A percentile compares a stretch with the other conserved stretches of the same genome.
These are phyloP conservation scores for Drosophila differens DNA, from an alignment of 2,888 invertebrate genomes.

Conservation along the genomic window DNA sequence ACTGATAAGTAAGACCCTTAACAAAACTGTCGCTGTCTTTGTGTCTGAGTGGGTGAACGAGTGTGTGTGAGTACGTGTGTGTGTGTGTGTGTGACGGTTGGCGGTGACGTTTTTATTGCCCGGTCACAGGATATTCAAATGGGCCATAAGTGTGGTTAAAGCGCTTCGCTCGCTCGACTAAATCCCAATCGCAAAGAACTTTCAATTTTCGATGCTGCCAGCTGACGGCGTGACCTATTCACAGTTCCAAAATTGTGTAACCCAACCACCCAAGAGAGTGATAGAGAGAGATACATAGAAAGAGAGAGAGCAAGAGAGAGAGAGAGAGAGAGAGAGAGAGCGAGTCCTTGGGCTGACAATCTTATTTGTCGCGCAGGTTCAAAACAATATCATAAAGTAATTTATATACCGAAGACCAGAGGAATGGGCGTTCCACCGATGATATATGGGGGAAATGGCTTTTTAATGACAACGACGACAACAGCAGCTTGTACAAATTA, in stretches of 20 bases:
- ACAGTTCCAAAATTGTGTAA: constrained; percentile 19
- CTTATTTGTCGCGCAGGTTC: constrained; percentile 80
- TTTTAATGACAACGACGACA: constrained; percentile 85
- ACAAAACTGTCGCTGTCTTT: constrained; percentile 32
- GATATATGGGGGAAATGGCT: constrained; percentile 84
- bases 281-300: not conserved
- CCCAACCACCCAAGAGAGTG: constrained; percentile 7
- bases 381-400: constrained; percentile 83
- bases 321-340: not conserved
- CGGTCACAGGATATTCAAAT: constrained; percentile 82
- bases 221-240: constrained; percentile 75
- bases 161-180: constrained; percentile 75
- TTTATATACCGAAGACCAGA: constrained; percentile 69
- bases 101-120: constrained; percentile 84
- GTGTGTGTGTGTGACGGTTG: constrained; percentile 72
- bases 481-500: constrained; percentile 84
- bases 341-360: constrained; percentile 58
- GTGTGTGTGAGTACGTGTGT: constrained; percentile 8
- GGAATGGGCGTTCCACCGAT: constrained; percentile 60
- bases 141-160: constrained; percentile 81
- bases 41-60: constrained; percentile 3
- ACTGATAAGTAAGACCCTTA: constrained; percentile 58
- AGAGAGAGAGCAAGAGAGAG: no score
- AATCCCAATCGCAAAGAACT: constrained; percentile 75
- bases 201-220: constrained; percentile 80